Base-by-base conservation (phyloP, 2,113 vertebrate genomes). In the Melospiza georgiana region DNA sequence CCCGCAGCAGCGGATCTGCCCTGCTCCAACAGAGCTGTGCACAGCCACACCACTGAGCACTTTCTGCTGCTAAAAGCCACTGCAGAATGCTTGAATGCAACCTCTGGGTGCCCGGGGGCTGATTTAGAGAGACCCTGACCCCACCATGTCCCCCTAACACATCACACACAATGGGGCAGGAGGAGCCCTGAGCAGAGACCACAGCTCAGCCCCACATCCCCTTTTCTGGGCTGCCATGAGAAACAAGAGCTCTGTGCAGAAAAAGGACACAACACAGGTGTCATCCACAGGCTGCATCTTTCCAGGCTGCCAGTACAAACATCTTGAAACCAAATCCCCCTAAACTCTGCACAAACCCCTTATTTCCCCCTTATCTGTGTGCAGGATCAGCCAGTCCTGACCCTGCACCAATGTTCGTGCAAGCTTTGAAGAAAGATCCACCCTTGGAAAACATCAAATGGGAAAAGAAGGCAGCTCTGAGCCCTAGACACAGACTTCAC, bases 71-170 rank as follows among this genome's bases (percentile, higher is more conserved):
- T 27, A 44, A 71, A 77, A 84, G 10, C 21, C 59, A 24, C 30
- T 18, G 59, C 55, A 61, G 21, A 16, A 5, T 27, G 54, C 33
- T 63, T 20, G 25, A 27, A 10, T 0, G 1, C 30, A 52, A 5
- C 10, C 52, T 25, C 15, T 30, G 52, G 2, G 20, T 52, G 44
- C 44, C 25, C 57, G n/a, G 46, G 33, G 43, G 17, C 15, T 41
- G 35, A 35, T 59, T 25, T 19, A 2, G 14, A 28, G 15, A 33
- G 31, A 11, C 5, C 4, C 30, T 1, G 21, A 6, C 39, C 69
- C 39, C 23, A 43, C 7, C 44, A 16, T 0, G 0, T 13, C 19
- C 11, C 49, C 18, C 67, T 3, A 3, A 12, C 0, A 0, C 20
- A 4, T 6, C 19, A 9, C 43, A 12, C 30, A 3, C 0, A 0